A percentile compares a stretch with the other conserved stretches of the same genome.
Evolutionary conservation across 2,888 invertebrate species (phyloP).

Genomic region (Synergus itoensis): DNA sequence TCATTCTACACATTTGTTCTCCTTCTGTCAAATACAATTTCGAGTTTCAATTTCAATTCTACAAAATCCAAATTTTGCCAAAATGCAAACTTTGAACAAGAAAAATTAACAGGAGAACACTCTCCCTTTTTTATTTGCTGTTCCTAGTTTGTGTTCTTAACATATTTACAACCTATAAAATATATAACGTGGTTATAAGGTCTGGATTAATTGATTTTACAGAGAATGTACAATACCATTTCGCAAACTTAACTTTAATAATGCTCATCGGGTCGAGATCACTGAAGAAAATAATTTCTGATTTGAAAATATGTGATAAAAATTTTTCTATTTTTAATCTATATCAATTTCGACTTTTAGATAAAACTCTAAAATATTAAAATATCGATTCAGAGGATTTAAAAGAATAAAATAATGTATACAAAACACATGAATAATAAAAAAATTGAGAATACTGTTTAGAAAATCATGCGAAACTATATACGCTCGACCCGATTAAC

Average conservation of each 20-base stretch:
- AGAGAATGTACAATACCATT: constrained; percentile 70
- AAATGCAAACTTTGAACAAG: constrained; percentile 5
- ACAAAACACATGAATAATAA: background rate
- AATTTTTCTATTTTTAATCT: background rate
- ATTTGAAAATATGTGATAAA: background rate
- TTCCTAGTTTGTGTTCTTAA: constrained; percentile 19
- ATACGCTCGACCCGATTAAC: constrained; percentile 19
- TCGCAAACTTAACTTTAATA: constrained; percentile 34
- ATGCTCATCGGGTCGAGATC: constrained; percentile 26
- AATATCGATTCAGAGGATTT: constrained; percentile 10
- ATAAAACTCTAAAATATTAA: background rate
- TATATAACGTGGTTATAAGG: constrained; percentile 71
- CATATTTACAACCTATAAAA: constrained; percentile 74
- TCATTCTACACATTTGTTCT: constrained; percentile 24
- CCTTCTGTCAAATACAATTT: background rate
- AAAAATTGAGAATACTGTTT: background rate
- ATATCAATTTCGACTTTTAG: constrained; percentile 11
- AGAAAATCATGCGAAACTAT: background rate
- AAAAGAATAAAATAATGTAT: background rate
- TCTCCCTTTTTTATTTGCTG: constrained; percentile 1
- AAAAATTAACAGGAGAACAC: constrained; percentile 13
- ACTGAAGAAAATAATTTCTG: constrained; percentile 17
- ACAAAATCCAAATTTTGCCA: constrained; percentile 9
- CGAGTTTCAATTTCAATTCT: background rate
- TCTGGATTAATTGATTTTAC: constrained; percentile 70